Evolutionary conservation across 2,113 vertebrate species (phyloP).

Genomic region (Gallinago media): DNA sequence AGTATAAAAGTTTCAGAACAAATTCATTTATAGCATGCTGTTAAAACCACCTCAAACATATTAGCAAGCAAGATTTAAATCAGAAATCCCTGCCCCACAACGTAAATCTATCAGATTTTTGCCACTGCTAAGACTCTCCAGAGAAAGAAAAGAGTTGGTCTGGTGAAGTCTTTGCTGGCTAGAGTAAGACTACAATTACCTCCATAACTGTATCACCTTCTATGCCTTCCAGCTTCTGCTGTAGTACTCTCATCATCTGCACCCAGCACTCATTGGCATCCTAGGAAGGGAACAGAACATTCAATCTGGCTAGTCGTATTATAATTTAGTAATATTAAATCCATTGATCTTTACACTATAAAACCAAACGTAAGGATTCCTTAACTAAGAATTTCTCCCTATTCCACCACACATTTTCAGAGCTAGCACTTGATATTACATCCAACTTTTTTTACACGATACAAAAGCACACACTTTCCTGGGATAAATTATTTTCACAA

Average conservation of each 20-base stretch:
- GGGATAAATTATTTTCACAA: background rate
- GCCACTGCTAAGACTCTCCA: background rate
- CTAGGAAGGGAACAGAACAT: conserved; percentile 64
- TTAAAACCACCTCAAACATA: background rate
- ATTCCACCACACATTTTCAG: background rate
- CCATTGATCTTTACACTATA: background rate
- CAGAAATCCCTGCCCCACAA: background rate
- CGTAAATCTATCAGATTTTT: background rate
- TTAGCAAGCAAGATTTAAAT: background rate
- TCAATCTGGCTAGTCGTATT: background rate
- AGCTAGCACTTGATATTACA: background rate
- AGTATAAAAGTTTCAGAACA: background rate
- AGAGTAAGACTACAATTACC: conserved; percentile 74
- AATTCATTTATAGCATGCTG: background rate
- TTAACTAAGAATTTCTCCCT: background rate
- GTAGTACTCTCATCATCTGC: conserved; percentile 96
- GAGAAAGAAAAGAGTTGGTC: background rate
- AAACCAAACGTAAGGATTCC: background rate
- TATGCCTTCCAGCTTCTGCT: conserved; percentile 94
- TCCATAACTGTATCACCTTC: conserved; percentile 91
- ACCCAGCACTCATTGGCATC: conserved; percentile 99
- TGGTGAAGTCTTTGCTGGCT: background rate
- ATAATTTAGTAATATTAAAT: background rate
- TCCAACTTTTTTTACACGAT: background rate
- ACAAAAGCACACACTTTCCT: background rate